phyloP scores from a whole-genome alignment of 2,797 vertebrate genomes.

The Tokudaia muenninki region DNA sequence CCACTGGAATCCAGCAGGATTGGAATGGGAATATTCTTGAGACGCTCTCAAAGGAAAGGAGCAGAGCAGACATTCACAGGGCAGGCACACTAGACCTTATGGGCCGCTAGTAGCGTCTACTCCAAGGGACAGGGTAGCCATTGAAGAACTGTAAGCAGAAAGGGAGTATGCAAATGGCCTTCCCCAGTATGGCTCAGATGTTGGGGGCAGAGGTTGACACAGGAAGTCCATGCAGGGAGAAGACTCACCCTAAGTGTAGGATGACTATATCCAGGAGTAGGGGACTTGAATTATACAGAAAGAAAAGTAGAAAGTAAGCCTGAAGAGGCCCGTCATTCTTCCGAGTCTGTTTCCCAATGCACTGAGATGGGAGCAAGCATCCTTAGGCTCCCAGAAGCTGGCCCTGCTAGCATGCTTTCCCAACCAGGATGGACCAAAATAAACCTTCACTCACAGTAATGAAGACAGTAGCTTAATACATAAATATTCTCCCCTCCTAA shows the following conservation, averaged over 20 bases:
- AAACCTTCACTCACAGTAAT: background rate
- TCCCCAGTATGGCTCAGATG: fast-evolving
- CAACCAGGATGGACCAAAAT: background rate
- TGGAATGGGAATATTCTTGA: background rate
- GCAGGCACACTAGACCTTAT: background rate
- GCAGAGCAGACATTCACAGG: background rate
- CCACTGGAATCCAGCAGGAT: background rate
- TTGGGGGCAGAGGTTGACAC: background rate
- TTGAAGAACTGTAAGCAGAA: background rate
- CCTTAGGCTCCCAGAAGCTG: background rate
- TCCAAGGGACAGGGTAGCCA: background rate
- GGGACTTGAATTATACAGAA: background rate
- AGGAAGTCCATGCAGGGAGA: background rate
- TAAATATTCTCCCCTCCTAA: background rate
- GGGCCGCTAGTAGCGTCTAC: background rate
- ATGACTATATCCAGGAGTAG: background rate
- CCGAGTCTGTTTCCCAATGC: background rate
- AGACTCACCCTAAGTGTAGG: background rate
- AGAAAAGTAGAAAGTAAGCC: background rate
- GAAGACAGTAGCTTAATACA: background rate
- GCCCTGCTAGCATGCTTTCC: background rate
- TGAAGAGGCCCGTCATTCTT: background rate
- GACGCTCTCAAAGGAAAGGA: background rate
- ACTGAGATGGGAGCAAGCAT: background rate
- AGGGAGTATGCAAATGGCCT: background rate